Evolutionary conservation across 2,888 invertebrate genomes (phyloP).

Genomic region (Lepidochrysops patricia): DNA sequence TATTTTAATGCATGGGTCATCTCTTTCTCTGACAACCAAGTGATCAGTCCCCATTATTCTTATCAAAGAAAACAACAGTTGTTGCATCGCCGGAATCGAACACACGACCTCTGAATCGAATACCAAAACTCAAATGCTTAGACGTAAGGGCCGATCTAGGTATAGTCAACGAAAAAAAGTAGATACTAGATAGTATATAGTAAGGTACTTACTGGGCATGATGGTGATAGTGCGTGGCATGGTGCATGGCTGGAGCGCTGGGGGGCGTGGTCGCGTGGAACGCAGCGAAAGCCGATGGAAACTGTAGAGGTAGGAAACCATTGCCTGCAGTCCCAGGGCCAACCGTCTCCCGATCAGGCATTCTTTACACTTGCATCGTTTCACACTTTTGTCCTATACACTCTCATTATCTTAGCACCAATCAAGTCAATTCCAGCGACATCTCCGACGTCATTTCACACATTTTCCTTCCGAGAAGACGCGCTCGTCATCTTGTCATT

Average conservation of each 20-base stretch:
- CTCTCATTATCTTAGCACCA: slow-evolving; percentile 26
- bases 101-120: too few relatives aligned
- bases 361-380: slow-evolving; percentile 51
- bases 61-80: too few relatives aligned
- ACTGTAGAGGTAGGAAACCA: slow-evolving; percentile 74
- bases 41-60: too few relatives aligned
- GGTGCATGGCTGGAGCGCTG: slow-evolving; percentile 75
- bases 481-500: slow-evolving; percentile 31
- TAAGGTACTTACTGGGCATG: slow-evolving; percentile 62
- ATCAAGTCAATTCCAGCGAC: slow-evolving; percentile 60
- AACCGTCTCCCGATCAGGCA: slow-evolving; percentile 72
- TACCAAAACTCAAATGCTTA: too few relatives aligned
- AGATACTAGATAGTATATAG: slow-evolving; percentile 16
- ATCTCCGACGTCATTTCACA: slow-evolving; percentile 38
- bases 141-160: too few relatives aligned
- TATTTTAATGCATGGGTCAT: too few relatives aligned
- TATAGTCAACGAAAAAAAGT: too few relatives aligned
- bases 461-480: slow-evolving; percentile 29
- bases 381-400: slow-evolving; percentile 24
- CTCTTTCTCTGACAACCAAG: too few relatives aligned
- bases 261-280: slow-evolving; percentile 77
- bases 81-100: too few relatives aligned
- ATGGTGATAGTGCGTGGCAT: slow-evolving; percentile 69
- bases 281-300: slow-evolving; percentile 74
- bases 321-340: slow-evolving; percentile 73